These are phyloP conservation scores for Apocheima hispidaria DNA, from an alignment of 2,888 invertebrate genomes.

Conservation along the genomic window DNA sequence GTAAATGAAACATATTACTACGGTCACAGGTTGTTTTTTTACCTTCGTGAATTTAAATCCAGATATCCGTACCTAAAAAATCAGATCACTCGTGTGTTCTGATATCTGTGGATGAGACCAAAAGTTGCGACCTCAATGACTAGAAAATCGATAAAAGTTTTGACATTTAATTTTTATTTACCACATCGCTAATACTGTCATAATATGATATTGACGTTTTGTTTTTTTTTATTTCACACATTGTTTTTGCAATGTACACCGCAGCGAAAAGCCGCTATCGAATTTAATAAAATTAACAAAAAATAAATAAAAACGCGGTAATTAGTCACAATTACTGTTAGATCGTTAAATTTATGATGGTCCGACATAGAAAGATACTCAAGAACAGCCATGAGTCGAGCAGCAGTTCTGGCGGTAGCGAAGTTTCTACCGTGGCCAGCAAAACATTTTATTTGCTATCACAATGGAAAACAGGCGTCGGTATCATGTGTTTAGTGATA, in stretches of 20 bases:
- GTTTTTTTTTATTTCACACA: constrained; percentile 30
- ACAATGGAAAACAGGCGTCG: constrained; percentile 87
- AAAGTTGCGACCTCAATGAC: no score
- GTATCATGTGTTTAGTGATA: constrained; percentile 87
- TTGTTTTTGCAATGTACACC: constrained; percentile 7
- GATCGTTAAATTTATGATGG: constrained; percentile 59
- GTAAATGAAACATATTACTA: no score
- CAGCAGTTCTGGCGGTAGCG: constrained; percentile 66
- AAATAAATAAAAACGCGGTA: constrained; percentile 53
- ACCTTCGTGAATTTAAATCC: no score
- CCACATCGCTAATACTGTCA: constrained; percentile 28
- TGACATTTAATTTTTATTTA: neutral
- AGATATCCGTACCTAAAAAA: no score
- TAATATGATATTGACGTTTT: constrained; percentile 43
- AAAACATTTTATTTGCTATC: constrained; percentile 61
- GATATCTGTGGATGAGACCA: no score
- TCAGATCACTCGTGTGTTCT: no score
- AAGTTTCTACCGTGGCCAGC: constrained; percentile 49
- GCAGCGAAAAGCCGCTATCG: constrained; percentile 21
- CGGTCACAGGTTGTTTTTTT: no score
- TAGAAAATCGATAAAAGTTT: neutral
- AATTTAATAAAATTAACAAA: constrained; percentile 40
- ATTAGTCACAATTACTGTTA: constrained; percentile 45
- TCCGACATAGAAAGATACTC: constrained; percentile 66
- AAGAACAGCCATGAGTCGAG: constrained; percentile 64